phyloP scores from a whole-genome alignment of 2,888 invertebrate genomes.

The Bellardia pandia region DNA sequence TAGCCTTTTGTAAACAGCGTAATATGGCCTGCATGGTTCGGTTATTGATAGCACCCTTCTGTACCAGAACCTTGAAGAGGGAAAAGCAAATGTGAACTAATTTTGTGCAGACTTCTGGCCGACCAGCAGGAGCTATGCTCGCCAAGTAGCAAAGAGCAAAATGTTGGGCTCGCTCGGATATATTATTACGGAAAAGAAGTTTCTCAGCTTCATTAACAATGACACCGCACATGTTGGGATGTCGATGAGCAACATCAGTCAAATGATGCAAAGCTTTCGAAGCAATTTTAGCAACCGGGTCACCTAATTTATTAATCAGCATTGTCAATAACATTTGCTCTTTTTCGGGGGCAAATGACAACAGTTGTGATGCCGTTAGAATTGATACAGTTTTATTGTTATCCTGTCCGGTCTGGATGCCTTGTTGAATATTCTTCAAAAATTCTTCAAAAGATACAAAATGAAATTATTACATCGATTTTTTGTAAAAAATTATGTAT shows the following conservation, averaged over 20 bases:
- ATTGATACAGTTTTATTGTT: constrained; percentile 81
- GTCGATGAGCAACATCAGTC: constrained; percentile 91
- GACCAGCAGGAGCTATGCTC: constrained; percentile 90
- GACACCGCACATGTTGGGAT: constrained; percentile 96
- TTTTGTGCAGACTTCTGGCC: constrained; percentile 92
- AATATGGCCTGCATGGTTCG: constrained; percentile 93
- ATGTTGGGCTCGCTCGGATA: constrained; percentile 94
- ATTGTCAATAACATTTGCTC: constrained; percentile 88
- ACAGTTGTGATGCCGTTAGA: constrained; percentile 79
- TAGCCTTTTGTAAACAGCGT: constrained; percentile 92
- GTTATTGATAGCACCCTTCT: constrained; percentile 91
- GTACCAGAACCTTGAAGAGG: constrained; percentile 96
- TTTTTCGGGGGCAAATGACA: constrained; percentile 83
- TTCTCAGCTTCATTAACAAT: constrained; percentile 95
- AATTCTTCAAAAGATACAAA: constrained; percentile 77
- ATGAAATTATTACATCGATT: background rate
- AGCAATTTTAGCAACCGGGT: constrained; percentile 92
- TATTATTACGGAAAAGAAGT: constrained; percentile 94
- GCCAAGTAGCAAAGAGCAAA: constrained; percentile 96
- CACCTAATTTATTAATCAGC: constrained; percentile 97
- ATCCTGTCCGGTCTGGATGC: constrained; percentile 83
- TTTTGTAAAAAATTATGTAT: too few relatives aligned
- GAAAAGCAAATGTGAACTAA: constrained; percentile 96
- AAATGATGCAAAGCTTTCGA: constrained; percentile 94
- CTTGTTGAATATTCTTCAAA: constrained; percentile 82